Evolutionary conservation across 2,888 invertebrate genomes (phyloP), one percentile per base, ranked within the genome.

Genomic region (Harpalus rubripes): DNA sequence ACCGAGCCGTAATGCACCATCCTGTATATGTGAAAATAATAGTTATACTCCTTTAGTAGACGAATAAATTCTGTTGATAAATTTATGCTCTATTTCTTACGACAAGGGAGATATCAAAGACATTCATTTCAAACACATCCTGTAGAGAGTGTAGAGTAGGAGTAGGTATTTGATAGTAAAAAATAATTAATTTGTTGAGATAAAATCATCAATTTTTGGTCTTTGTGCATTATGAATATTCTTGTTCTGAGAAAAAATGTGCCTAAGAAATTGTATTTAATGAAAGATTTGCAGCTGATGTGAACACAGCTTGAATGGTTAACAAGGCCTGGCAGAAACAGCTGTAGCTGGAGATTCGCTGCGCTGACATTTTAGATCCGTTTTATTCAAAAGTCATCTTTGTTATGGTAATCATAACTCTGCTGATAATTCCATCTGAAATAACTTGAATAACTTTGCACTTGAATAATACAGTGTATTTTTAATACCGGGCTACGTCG

Each of bases 381-480:
- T 65, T 81, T 81, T 81, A 81, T 81, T 81, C 68, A 68, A 52
- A 81, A 81, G 52, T 81, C 52, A 68, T 65, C 81, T 81, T 81
- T 81, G 81, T 81, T 81, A 81, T 81, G 81, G 81, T 81, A 81
- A 81, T 81, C 81, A 81, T 59, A 81, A 81, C 81, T 81, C 63
- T 81, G 81, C 44, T 63, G 61, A 81, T 81, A 81, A 81, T 81
- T 81, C 61, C 65, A 81, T 81, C 63, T 59, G 63, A 22, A 81
- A 81, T 63, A 81, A 81, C 81, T 63, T 63, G 74, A 74, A 74
- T 74, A 74, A 74, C 74, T 74, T 52, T 52, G 74, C 74, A 74
- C 74, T 74, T 74, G 74, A 74, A 74, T 74, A 74, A 74, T 74
- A 74, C 74, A 74, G 52, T 74, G 74, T 74, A 74, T 74, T 74